Evolutionary conservation across 2,113 vertebrate genomes (phyloP).

Genomic region (Bettongia penicillata): DNA sequence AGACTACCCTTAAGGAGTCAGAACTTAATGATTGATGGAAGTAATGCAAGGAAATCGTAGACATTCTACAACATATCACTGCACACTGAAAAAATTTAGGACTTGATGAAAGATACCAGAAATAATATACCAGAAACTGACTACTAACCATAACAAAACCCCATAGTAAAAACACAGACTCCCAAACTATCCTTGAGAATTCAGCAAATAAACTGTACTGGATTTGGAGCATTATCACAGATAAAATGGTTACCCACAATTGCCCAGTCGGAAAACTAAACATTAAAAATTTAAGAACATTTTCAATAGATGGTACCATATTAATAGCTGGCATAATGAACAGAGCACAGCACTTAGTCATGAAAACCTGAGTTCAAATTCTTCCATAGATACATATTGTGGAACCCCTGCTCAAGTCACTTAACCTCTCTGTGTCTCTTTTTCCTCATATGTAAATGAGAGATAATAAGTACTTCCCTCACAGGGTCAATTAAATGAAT

Average conservation of each 20-base stretch:
- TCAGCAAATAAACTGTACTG: neutral
- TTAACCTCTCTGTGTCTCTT: conserved; percentile 2
- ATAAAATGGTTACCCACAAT: neutral
- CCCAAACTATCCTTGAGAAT: neutral
- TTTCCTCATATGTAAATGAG: neutral
- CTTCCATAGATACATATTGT: neutral
- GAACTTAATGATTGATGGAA: neutral
- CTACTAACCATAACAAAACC: neutral
- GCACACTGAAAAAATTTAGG: neutral
- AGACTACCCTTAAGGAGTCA: neutral
- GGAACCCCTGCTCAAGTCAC: neutral
- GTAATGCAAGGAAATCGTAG: neutral
- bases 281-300: neutral
- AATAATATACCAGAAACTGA: neutral
- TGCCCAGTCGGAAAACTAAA: neutral
- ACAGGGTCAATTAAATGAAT: neutral
- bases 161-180: neutral
- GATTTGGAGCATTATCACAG: neutral
- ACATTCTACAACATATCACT: neutral
- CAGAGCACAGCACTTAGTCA: neutral
- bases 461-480: neutral
- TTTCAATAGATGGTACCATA: neutral
- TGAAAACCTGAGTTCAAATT: neutral
- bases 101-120: neutral
- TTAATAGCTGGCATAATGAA: neutral